Base-by-base conservation (phyloP, 2,888 invertebrate species). In the Polydesmus complanatus region DNA sequence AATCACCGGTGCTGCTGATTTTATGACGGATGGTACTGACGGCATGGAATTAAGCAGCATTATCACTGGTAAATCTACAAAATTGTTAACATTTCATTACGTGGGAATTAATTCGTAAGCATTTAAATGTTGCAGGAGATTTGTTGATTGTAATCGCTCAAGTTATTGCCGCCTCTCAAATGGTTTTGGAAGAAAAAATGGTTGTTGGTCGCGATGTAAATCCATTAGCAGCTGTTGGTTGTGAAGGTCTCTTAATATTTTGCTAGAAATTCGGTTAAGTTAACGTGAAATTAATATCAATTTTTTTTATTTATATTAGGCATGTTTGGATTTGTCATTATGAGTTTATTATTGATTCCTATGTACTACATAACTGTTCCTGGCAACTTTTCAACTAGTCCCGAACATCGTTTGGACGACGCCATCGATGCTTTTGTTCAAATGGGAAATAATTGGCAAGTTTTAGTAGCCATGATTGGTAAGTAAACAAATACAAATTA, bases 171-270 rank as follows among this genome's bases (percentile, higher is more conserved):
- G 86, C 93, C 0, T 80, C 84, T 61, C 94, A 95, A 77, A 92
- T 95, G 86, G 92, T 96, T 0, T 84, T 89, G 64, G 96, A 97
- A 74, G 95, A 97, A 73, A 91, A 90, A 75, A 90, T 84, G 73
- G 83, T 96, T 0, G 78, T 83, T 62, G 84, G 86, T 56, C 79
- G 85, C 67, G 88, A 92, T 74, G 88, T 95, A 55, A 88, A 91
- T 0, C 83, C 95, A 0, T 75, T 96, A 63, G 88, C 91, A 73
- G 94, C 90, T 3, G 88, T 93, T 22, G 95, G 96, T 5, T 91
- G 89, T 86, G 94, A 96, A 79, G 93, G 92, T 75, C 68, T 22
- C 19, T 56, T n/a, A 19, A 11, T 56, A 22, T 47, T 26, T 25
- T 19, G n/a, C 25, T 57, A 26, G 3, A 3, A 21, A 37, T 14